Percentiles rank a stretch among this genome's conserved stretches.
Evolutionary conservation across 2,888 invertebrate species (phyloP).

Genomic region (Eristalis pertinax): DNA sequence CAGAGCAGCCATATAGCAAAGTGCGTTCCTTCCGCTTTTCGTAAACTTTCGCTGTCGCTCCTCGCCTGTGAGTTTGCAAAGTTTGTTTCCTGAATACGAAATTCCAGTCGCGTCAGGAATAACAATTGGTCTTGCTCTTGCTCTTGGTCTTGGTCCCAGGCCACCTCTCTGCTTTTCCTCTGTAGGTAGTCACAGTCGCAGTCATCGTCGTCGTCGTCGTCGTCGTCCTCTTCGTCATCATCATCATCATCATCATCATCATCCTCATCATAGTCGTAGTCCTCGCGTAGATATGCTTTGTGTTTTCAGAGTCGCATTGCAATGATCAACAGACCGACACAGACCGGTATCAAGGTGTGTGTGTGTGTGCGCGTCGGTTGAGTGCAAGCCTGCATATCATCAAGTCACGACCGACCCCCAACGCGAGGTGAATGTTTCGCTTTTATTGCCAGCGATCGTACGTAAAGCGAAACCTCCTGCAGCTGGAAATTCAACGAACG

Average conservation of each 20-base stretch:
- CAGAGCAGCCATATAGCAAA: conserved; percentile 33
- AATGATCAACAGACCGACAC: conserved; percentile 23
- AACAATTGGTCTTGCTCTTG: conserved; percentile 65
- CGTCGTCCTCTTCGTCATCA: no score
- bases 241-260: not conserved
- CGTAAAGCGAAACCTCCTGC: conserved; percentile 31
- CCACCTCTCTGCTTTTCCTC: not conserved
- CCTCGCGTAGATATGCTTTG: conserved; percentile 43
- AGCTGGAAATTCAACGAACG: conserved; percentile 40
- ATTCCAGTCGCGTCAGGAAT: conserved; percentile 68
- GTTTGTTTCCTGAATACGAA: conserved; percentile 73
- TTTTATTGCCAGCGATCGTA: conserved; percentile 49
- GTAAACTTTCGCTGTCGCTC: conserved; percentile 66
- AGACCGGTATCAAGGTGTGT: conserved; percentile 37
- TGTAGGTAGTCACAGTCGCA: not conserved
- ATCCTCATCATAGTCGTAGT: not conserved
- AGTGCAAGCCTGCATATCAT: conserved; percentile 48
- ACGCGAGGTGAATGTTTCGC: conserved; percentile 43
- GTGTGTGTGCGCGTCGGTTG: not conserved
- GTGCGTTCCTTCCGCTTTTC: conserved; percentile 68
- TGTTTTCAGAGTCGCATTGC: conserved; percentile 32
- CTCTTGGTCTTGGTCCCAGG: conserved; percentile 6
- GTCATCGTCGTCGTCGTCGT: not conserved
- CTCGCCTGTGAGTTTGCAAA: conserved; percentile 61
- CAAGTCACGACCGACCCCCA: conserved; percentile 40